phyloP scores from a whole-genome alignment of 2,888 invertebrate genomes.

The Mimas tiliae region DNA sequence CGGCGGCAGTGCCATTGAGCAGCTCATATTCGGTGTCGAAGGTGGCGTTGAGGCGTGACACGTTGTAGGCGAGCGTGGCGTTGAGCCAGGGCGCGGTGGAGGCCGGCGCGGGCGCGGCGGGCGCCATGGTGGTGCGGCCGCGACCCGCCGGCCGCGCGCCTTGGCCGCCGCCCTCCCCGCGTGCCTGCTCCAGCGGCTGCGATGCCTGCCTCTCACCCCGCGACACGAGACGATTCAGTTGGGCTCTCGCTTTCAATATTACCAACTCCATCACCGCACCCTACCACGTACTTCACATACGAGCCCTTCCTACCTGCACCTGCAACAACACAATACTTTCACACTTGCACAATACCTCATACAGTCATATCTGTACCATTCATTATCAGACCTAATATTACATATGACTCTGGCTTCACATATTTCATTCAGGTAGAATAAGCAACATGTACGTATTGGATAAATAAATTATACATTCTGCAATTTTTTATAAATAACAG shows the following conservation, averaged over 20 bases:
- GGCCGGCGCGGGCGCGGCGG: slow-evolving; percentile 75
- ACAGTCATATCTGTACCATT: no score
- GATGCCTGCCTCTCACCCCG: slow-evolving; percentile 57
- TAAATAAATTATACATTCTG: no score
- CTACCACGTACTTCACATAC: slow-evolving; percentile 58
- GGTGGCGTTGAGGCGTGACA: slow-evolving; percentile 80
- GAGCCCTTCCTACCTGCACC: slow-evolving; percentile 55
- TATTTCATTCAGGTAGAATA: no score
- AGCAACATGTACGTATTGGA: no score
- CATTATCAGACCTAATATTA: no score
- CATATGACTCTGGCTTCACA: no score
- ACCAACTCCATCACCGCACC: slow-evolving; percentile 85
- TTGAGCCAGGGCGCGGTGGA: slow-evolving; percentile 81
- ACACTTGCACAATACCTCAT: neutral
- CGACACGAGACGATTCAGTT: slow-evolving; percentile 85
- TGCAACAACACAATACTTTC: slow-evolving; percentile 20
- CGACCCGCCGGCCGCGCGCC: slow-evolving; percentile 61
- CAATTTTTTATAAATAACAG: no score
- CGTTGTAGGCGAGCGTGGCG: slow-evolving; percentile 82
- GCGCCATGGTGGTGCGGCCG: slow-evolving; percentile 70
- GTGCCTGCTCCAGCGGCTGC: slow-evolving; percentile 46
- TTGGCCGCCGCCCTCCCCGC: slow-evolving; percentile 46
- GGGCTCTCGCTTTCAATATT: slow-evolving; percentile 86
- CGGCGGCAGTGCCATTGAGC: slow-evolving; percentile 76
- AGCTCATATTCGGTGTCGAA: slow-evolving; percentile 81